These are phyloP conservation scores for Biston betularia DNA, from an alignment of 2,888 invertebrate genomes.

Conservation along the genomic window DNA sequence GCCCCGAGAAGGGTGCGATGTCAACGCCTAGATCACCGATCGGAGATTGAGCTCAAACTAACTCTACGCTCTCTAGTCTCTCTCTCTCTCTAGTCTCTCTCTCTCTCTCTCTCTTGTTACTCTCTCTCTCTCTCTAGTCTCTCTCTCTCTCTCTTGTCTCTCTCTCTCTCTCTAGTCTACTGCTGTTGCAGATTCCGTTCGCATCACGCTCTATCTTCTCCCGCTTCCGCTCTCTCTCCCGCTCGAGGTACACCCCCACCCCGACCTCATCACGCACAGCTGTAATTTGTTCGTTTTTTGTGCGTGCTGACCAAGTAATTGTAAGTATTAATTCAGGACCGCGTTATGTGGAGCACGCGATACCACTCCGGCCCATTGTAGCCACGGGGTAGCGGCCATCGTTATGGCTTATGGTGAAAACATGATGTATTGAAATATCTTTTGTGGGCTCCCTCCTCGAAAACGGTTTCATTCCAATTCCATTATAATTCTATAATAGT, in stretches of 20 bases:
- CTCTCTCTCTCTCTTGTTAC: too few relatives aligned
- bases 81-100: too few relatives aligned
- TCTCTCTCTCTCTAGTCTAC: too few relatives aligned
- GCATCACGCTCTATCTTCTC: not conserved
- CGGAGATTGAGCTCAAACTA: too few relatives aligned
- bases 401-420: slow-evolving; percentile 18
- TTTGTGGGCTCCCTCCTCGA: not conserved
- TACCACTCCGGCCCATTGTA: slow-evolving; percentile 51
- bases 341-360: slow-evolving; percentile 71
- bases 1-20: too few relatives aligned
- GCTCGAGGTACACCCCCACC: slow-evolving; percentile 29
- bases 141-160: too few relatives aligned
- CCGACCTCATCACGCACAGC: slow-evolving; percentile 69
- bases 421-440: slow-evolving; percentile 10
- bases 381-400: slow-evolving; percentile 1
- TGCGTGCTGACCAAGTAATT: slow-evolving; percentile 78
- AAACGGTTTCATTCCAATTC: too few relatives aligned
- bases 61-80: too few relatives aligned
- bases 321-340: slow-evolving; percentile 79
- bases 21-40: too few relatives aligned
- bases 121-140: too few relatives aligned
- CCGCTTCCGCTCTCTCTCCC: slow-evolving; percentile 24
- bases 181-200: not conserved
- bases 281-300: slow-evolving; percentile 77
- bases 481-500: too few relatives aligned